Percentiles rank a stretch among this genome's conserved stretches.
Evolutionary conservation across 2,888 invertebrate species (phyloP).

Genomic region (Atherix ibis): DNA sequence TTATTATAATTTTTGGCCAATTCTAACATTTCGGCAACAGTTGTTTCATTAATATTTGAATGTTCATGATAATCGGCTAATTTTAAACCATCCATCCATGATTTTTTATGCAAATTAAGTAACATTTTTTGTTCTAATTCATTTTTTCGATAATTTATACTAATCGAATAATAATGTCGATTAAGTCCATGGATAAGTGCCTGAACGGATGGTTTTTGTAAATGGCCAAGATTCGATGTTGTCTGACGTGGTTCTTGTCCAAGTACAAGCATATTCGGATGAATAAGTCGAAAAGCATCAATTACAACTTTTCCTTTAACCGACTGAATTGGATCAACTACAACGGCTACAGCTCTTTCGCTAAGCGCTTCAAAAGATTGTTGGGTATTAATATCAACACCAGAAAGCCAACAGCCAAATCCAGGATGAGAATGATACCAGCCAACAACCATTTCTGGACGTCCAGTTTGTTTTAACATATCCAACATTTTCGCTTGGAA

Average conservation of each 20-base stretch:
- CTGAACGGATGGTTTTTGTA: slow-evolving; percentile 98
- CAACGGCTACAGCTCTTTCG: slow-evolving; percentile 96
- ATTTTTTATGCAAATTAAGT: slow-evolving; percentile 94
- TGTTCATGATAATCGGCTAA: slow-evolving; percentile 86
- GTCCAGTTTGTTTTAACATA: slow-evolving; percentile 94
- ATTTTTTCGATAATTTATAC: slow-evolving; percentile 98
- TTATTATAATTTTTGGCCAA: slow-evolving; percentile 96
- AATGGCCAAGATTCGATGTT: slow-evolving; percentile 94
- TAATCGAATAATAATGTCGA: slow-evolving; percentile 97
- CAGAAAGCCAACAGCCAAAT: slow-evolving; percentile 99
- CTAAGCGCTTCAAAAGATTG: slow-evolving; percentile 98
- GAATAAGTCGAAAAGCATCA: slow-evolving; percentile 97
- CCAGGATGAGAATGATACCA: slow-evolving; percentile 99
- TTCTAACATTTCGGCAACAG: slow-evolving; percentile 91
- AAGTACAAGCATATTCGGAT: slow-evolving; percentile 97
- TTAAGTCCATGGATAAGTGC: slow-evolving; percentile 97
- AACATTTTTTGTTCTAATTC: slow-evolving; percentile 99
- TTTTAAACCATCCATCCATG: slow-evolving; percentile 93
- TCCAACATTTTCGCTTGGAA: slow-evolving; percentile 99
- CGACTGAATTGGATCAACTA: slow-evolving; percentile 98
- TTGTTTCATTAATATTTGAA: slow-evolving; percentile 82
- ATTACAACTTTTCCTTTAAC: slow-evolving; percentile 99
- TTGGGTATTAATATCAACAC: slow-evolving; percentile 98
- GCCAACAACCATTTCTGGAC: slow-evolving; percentile 99
- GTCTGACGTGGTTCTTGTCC: slow-evolving; percentile 98